Evolutionary conservation across 2,888 invertebrate genomes (phyloP), one percentile per base, ranked within the genome.

Genomic region (Lepidochitona cinerea): DNA sequence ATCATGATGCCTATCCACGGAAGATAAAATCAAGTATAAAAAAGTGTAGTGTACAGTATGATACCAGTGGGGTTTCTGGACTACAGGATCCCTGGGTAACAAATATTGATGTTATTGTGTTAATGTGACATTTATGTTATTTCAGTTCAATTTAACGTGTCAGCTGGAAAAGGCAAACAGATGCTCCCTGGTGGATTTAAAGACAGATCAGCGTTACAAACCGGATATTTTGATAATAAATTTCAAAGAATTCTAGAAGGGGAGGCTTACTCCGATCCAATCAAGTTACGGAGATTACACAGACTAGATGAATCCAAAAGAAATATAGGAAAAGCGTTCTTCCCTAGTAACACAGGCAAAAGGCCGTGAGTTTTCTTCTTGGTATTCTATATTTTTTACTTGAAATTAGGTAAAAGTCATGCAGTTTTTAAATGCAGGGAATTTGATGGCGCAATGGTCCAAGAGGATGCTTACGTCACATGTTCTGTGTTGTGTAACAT

Each of bases 281-380:
- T 90, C 36, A 88, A 88, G 79, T 72, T 85, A 29, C 81, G 88
- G 75, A 77, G 90, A 49, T 85, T 84, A 71, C 72, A 84, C 32
- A 79, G 90, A 77, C 73, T 87, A 70, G 84, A 88, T 77, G 88
- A 89, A 78, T 66, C 77, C 37, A 85, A 89, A 78, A 90, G 84
- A 78, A 90, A 90, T 78, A 78, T 91, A 72, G 87, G 85, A 52
- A 90, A 90, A 82, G 86, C 89, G 59, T 91, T 91, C 82, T 74
- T 89, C 73, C 90, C 90, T 65, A 89, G 87, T 74, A 89, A 80
- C 84, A 88, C 88, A 64, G 85, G 87, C 1, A 91, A 90, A 78
- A 83, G 83, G 80, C 85, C 84, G 90, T 90, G 82, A 81, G 86
- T 80, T 49, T n/a, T n/a, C n/a, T n/a, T n/a, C n/a, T n/a, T n/a